Evolutionary conservation across 2,888 invertebrate species (phyloP), one percentile per base, ranked within the genome.

Genomic region (Rotaria macrura): DNA sequence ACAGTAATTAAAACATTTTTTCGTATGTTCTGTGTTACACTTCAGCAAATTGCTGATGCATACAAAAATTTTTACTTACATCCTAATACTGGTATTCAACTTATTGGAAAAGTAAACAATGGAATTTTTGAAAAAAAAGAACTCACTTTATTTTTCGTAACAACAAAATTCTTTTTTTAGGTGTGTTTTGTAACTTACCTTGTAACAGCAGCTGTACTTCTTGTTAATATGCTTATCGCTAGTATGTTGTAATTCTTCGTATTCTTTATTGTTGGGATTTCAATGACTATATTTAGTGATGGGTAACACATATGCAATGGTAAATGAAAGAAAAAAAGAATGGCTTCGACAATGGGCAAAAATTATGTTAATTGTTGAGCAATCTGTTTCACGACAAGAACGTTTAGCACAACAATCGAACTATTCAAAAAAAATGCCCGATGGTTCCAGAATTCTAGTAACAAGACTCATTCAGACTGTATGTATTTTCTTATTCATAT

Each of bases 291-390:
- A 17, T 34, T 34, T 65, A 65, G 65, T 79, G 79, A 79, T 79
- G 79, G 79, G 79, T 79, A 79, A 79, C 14, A 79, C 79, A 79
- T 98, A 98, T 90, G 96, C 96, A 91, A 96, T 96, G 92, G 97
- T 98, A 72, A 89, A 89, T 0, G 96, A 97, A 91, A 96, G 97
- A 0, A 93, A 95, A 88, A 97, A 97, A 90, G 97, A 98, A 91
- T 98, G 97, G 96, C 96, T 97, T 91, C 92, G 98, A 89, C 94
- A 94, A 93, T 98, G 97, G 97, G 98, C 98, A 0, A 93, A 97
- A 88, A 98, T 98, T 87, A 97, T 98, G 55, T 92, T 98, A 87
- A 97, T 98, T 57, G 95, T 98, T 43, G 98, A 99, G 91, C 93
- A 98, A 90, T 96, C 97, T 25, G 95, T 97, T 0, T 94, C 95